Percentiles rank a stretch among this genome's conserved stretches.
phyloP scores from a whole-genome alignment of 2,797 vertebrate species.

The Rhinichthys osculus region DNA sequence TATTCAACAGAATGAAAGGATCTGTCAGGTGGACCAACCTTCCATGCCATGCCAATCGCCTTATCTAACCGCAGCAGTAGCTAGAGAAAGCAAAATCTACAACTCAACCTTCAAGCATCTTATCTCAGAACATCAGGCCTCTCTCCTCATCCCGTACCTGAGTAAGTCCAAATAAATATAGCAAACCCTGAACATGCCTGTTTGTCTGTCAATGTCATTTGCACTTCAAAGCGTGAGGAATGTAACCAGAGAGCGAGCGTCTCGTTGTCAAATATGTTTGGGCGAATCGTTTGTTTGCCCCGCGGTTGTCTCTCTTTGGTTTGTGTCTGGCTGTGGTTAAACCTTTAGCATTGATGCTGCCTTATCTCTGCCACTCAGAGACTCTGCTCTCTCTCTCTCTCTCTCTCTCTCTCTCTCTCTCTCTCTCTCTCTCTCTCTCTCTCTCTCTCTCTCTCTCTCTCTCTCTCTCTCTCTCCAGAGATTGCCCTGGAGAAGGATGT shows the following conservation, averaged over 20 bases:
- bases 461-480: constrained; percentile 46
- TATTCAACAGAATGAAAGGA: constrained; percentile 52
- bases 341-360: constrained; percentile 55
- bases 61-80: constrained; percentile 43
- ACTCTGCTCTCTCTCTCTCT: background rate
- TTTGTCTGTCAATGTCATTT: constrained; percentile 56
- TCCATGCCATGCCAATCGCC: constrained; percentile 53
- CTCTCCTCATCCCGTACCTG: constrained; percentile 7
- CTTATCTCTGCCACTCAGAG: constrained; percentile 64
- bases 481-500: constrained; percentile 44
- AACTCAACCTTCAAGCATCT: constrained; percentile 47
- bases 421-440: background rate
- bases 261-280: constrained; percentile 48
- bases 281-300: constrained; percentile 31
- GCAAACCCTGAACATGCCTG: constrained; percentile 34
- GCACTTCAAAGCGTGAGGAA: constrained; percentile 61
- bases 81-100: constrained; percentile 31
- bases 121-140: constrained; percentile 53
- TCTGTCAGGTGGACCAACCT: constrained; percentile 44
- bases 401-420: background rate
- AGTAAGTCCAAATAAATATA: constrained; percentile 15
- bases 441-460: background rate
- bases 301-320: constrained; percentile 17
- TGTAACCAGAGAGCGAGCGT: constrained; percentile 49
- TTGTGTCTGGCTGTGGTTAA: constrained; percentile 46